phyloP scores from a whole-genome alignment of 2,888 invertebrate genomes.

The Ochlodes sylvanus region DNA sequence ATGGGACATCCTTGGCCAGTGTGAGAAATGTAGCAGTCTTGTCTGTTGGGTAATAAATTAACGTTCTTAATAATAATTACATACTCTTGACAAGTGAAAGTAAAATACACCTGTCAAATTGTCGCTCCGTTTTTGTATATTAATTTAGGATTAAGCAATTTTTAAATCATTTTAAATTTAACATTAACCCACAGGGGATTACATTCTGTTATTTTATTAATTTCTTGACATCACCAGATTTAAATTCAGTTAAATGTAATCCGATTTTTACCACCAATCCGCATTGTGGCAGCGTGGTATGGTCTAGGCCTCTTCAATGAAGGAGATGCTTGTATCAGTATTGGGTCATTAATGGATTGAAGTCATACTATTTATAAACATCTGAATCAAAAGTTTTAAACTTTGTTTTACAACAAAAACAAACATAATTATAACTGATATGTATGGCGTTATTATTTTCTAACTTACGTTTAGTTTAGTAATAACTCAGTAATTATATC shows the following conservation, averaged over 20 bases:
- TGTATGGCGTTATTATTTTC: not conserved
- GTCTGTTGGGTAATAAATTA: conserved; percentile 46
- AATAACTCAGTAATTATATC: conserved; percentile 26
- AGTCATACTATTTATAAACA: too few relatives aligned
- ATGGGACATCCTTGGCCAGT: conserved; percentile 10
- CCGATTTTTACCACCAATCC: too few relatives aligned
- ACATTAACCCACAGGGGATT: not conserved
- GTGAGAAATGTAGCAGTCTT: conserved; percentile 29
- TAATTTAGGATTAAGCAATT: conserved; percentile 43
- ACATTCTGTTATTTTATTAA: not conserved
- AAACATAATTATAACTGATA: not conserved
- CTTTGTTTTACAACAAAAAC: too few relatives aligned
- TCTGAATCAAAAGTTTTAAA: too few relatives aligned
- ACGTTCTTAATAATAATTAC: conserved; percentile 58
- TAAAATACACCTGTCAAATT: conserved; percentile 51
- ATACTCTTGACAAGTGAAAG: conserved; percentile 66
- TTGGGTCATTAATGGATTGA: too few relatives aligned
- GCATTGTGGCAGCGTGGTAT: too few relatives aligned
- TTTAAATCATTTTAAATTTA: conserved; percentile 4
- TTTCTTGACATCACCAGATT: not conserved
- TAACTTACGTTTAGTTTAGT: conserved; percentile 9
- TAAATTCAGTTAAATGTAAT: too few relatives aligned
- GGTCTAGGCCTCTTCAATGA: too few relatives aligned
- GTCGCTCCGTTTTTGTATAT: conserved; percentile 43
- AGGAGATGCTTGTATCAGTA: too few relatives aligned